These are phyloP conservation scores for Drosophila fungiperda DNA, from an alignment of 2,888 invertebrate genomes.

Conservation along the genomic window DNA sequence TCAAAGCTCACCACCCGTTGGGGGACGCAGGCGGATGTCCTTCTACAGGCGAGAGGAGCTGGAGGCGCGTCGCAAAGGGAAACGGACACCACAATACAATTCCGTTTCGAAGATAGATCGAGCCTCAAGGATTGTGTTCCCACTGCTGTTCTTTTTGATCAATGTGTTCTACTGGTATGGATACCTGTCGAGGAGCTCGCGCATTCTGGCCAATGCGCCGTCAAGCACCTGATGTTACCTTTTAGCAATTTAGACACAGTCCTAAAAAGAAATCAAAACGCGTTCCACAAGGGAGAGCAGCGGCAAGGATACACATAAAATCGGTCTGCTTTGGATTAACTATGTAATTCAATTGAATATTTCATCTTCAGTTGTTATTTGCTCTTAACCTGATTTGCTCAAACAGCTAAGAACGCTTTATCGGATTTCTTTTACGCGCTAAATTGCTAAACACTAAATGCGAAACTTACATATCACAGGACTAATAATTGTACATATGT, in stretches of 20 bases:
- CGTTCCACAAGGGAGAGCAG: conserved; percentile 45
- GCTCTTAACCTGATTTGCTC: conserved; percentile 74
- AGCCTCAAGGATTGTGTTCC: conserved; percentile 91
- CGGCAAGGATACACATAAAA: conserved; percentile 1
- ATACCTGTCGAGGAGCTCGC: conserved; percentile 88
- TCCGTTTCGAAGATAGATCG: conserved; percentile 93
- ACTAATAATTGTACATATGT: conserved; percentile 44
- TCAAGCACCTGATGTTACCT: conserved; percentile 85
- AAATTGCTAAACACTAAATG: conserved; percentile 81
- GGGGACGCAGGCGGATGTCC: conserved; percentile 81
- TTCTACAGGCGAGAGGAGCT: conserved; percentile 82
- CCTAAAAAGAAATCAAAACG: conserved; percentile 75
- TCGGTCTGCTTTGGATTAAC: conserved; percentile 8
- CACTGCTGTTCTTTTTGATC: conserved; percentile 90
- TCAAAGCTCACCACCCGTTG: conserved; percentile 31
- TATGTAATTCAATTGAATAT: conserved; percentile 9
- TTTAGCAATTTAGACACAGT: conserved; percentile 84
- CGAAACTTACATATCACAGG: conserved; percentile 68
- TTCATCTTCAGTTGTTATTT: conserved; percentile 66
- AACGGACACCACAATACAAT: conserved; percentile 88
- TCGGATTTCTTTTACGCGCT: conserved; percentile 81
- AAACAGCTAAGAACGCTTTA: conserved; percentile 64
- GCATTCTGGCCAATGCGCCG: conserved; percentile 79
- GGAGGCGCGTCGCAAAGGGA: conserved; percentile 83
- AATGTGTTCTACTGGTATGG: conserved; percentile 93